Evolutionary conservation across 2,113 vertebrate species (phyloP), one percentile per base, ranked within the genome.

Genomic region (Chlamydotis undulata): DNA sequence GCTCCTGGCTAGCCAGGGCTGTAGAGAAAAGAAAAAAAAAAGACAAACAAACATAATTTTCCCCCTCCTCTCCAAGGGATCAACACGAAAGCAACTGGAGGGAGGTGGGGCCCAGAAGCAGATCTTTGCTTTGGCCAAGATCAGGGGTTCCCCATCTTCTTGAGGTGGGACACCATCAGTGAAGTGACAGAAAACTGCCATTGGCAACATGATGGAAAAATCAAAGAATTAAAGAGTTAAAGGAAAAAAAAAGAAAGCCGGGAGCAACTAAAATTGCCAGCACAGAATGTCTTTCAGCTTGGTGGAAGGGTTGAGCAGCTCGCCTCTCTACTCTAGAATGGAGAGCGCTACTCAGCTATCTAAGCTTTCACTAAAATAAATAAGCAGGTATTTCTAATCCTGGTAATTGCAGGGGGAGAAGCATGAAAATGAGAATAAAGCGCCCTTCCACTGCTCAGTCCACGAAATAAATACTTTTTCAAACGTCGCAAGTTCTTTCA

Each of bases 261-360:
- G 2, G 18, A 52, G 37, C 29, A 41, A 69, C 13, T 31, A 35
- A 28, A 47, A 50, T 1, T 24, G 29, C 26, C 39, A 41, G 28
- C 52, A 53, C 3, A 24, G 25, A 65, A 35, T 4, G 75, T 14
- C 17, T 55, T 49, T 63, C 43, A 28, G 65, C 43, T 39, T 12
- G 59, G 35, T 13, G 28, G 39, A n/a, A 64, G 17, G 37, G 28
- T 7, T 5, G 13, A 18, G 33, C 19, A 61, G 24, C 35, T 63
- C 41, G 41, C 41, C 41, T 43, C 41, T 43, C 41, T 43, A 16
- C 41, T 43, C 41, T 43, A 16, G 41, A 47, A 29, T 35, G 10
- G 6, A 28, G 53, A 43, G 14, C 2, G 8, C 7, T n/a, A 18
- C 4, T 15, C 1, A n/a, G 24, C 29, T 52, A 26, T 6, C 10